These are phyloP conservation scores for Geotrupes spiniger DNA, from an alignment of 2,888 invertebrate genomes.

Conservation along the genomic window DNA sequence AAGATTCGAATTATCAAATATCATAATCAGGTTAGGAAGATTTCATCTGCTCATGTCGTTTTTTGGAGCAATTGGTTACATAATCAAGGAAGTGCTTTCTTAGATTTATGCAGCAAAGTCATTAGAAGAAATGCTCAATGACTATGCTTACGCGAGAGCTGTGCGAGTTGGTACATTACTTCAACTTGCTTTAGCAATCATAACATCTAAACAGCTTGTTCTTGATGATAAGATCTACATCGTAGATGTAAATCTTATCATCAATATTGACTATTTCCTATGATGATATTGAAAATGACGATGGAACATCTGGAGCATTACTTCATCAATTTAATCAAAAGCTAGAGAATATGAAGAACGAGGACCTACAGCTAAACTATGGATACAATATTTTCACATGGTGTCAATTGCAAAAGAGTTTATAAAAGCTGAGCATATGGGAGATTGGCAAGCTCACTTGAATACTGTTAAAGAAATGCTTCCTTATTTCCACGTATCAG, in stretches of 20 bases:
- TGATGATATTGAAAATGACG: slow-evolving; percentile 33
- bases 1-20: too few species aligned
- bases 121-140: too few species aligned
- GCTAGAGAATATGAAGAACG: slow-evolving; percentile 23
- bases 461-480: slow-evolving; percentile 34
- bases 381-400: slow-evolving; percentile 35
- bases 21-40: too few species aligned
- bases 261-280: slow-evolving; percentile 19
- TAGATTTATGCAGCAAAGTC: too few species aligned
- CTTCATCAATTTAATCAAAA: slow-evolving; percentile 30
- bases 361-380: slow-evolving; percentile 33
- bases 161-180: slow-evolving; percentile 20
- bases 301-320: slow-evolving; percentile 34
- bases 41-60: too few species aligned
- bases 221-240: slow-evolving; percentile 34
- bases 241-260: slow-evolving; percentile 29
- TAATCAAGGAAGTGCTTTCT: too few species aligned
- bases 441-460: slow-evolving; percentile 36
- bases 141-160: slow-evolving; percentile 24
- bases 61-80: too few species aligned
- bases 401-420: slow-evolving; percentile 34
- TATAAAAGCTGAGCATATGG: too few species aligned
- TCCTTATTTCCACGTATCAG: slow-evolving; percentile 39
- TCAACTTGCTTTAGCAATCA: too few species aligned
- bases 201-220: slow-evolving; percentile 42